Evolutionary conservation across 1,140 invertebrate species (phyloP).

Genomic region (Zaprionus davidi): DNA sequence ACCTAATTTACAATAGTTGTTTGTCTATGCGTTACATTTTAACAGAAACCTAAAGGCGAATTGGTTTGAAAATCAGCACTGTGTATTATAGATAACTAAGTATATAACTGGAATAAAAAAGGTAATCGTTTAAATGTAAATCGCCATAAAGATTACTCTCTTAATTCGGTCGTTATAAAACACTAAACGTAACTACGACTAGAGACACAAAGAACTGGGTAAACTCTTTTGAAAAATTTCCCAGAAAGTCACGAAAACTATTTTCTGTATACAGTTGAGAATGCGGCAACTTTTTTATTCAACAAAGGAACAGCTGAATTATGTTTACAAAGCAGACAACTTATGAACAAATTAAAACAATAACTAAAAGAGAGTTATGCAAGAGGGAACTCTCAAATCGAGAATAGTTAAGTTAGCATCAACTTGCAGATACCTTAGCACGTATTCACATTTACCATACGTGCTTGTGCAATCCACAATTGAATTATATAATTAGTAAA

Average conservation of each 20-base stretch:
- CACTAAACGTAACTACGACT: not conserved
- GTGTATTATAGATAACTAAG: not conserved
- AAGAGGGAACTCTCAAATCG: not conserved
- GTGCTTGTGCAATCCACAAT: not conserved
- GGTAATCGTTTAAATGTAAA: not conserved
- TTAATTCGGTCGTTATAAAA: not conserved
- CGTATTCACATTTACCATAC: not conserved
- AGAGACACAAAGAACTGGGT: not conserved
- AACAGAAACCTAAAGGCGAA: not conserved
- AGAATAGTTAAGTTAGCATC: not conserved
- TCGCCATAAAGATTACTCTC: not conserved
- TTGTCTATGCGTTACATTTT: slow-evolving; percentile 34
- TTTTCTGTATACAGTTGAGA: not conserved
- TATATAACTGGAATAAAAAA: not conserved
- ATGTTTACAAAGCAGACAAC: not conserved
- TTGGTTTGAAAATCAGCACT: not conserved
- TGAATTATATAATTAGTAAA: not conserved
- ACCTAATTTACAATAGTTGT: slow-evolving; percentile 84
- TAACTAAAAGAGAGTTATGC: not conserved
- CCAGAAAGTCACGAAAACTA: slow-evolving; percentile 1
- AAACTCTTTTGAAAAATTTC: not conserved
- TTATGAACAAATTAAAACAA: not conserved
- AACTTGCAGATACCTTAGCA: slow-evolving; percentile 2
- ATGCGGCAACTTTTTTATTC: not conserved
- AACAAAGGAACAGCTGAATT: slow-evolving; percentile 4